Percentiles rank a stretch among this genome's conserved stretches.
These are phyloP conservation scores for Spatulosminthurus flaviceps DNA, from an alignment of 2,888 invertebrate genomes.

Conservation along the genomic window DNA sequence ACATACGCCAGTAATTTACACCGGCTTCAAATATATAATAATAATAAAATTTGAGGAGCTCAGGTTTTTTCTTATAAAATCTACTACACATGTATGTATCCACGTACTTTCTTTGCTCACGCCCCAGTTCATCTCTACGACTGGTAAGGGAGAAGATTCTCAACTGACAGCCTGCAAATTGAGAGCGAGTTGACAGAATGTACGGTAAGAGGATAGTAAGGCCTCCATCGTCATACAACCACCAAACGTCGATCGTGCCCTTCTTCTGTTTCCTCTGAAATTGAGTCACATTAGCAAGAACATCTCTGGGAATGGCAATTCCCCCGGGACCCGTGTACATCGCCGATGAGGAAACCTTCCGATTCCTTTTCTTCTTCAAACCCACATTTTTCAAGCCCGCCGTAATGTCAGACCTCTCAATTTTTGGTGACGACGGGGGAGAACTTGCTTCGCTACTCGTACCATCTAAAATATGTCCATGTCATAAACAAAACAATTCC, in stretches of 20 bases:
- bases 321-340: constrained; percentile 68
- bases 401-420: constrained; percentile 57
- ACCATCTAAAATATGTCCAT: constrained; percentile 56
- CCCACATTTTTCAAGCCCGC: constrained; percentile 37
- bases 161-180: constrained; percentile 81
- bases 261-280: constrained; percentile 66
- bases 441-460: constrained; percentile 64
- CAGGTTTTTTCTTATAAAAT: neutral
- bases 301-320: constrained; percentile 69
- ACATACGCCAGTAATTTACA: neutral
- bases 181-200: constrained; percentile 81
- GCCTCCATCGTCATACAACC: constrained; percentile 72
- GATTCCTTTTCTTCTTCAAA: constrained; percentile 57
- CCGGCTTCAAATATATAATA: neutral
- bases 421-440: constrained; percentile 65
- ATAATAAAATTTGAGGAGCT: neutral
- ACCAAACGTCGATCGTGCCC: constrained; percentile 70
- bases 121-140: constrained; percentile 78
- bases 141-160: constrained; percentile 86
- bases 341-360: constrained; percentile 58
- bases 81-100: no score
- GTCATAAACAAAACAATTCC: constrained; percentile 36
- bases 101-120: constrained; percentile 85
- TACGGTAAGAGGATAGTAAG: constrained; percentile 86
- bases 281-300: constrained; percentile 66